These are phyloP conservation scores for Meganola albula DNA, from an alignment of 2,888 invertebrate species.

Conservation along the genomic window DNA sequence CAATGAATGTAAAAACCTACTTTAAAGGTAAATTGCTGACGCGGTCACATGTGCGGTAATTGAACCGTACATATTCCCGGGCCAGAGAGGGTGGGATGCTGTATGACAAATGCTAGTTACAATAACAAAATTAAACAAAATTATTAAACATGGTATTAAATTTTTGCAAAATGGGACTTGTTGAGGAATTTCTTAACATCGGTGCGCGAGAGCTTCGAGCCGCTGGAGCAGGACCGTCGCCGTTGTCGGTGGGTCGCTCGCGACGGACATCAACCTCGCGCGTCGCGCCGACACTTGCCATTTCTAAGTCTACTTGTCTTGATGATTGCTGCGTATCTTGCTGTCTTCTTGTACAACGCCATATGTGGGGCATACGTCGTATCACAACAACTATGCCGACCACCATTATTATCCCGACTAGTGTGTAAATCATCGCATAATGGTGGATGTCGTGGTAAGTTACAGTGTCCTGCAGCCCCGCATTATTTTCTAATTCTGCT, in stretches of 20 bases:
- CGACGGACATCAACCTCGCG: not conserved
- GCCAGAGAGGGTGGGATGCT: not conserved
- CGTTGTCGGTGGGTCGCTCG: not conserved
- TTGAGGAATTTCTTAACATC: no score
- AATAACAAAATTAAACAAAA: not conserved
- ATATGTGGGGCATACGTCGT: not conserved
- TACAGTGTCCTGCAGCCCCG: not conserved
- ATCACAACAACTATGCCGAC: no score
- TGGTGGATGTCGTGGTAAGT: conserved; percentile 4
- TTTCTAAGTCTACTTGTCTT: not conserved
- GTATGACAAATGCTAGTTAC: not conserved
- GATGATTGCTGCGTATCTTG: not conserved
- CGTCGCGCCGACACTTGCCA: not conserved
- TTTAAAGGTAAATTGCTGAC: no score
- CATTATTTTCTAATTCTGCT: conserved; percentile 2
- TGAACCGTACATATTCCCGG: no score
- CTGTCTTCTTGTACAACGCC: not conserved
- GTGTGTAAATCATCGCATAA: conserved; percentile 2
- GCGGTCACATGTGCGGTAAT: no score
- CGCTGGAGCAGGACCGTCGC: not conserved
- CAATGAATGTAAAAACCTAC: no score
- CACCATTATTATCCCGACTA: conserved; percentile 5
- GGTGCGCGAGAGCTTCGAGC: no score
- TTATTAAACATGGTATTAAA: not conserved
- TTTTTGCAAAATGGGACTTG: no score